Percentiles rank a stretch among this genome's conserved stretches.
These are phyloP conservation scores for Penaeus vannamei DNA, from an alignment of 1,140 invertebrate genomes.

Conservation along the genomic window DNA sequence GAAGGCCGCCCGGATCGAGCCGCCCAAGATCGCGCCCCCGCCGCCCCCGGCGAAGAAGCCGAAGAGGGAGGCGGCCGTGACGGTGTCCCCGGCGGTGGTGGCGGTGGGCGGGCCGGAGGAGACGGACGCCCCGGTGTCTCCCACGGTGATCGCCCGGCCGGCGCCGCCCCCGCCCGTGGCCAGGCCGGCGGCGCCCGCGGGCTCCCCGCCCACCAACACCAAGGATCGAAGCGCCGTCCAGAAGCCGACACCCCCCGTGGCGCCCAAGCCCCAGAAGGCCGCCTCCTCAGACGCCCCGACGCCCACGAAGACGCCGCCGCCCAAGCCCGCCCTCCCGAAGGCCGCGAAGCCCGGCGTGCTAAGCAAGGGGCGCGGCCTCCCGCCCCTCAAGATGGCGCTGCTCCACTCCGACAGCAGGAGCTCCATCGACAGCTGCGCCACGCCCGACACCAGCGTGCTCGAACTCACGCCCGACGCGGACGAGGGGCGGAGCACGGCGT, in stretches of 20 bases:
- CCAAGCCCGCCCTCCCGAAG: neutral
- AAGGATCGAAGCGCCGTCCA: too few species aligned
- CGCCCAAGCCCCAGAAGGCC: neutral
- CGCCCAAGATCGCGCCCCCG: conserved; percentile 16
- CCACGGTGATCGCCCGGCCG: too few species aligned
- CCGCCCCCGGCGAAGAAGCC: neutral
- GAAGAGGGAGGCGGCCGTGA: too few species aligned
- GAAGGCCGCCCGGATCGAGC: neutral
- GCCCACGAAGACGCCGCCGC: neutral
- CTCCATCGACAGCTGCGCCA: neutral
- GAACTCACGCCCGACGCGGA: neutral
- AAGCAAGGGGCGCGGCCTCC: neutral
- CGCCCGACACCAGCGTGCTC: neutral
- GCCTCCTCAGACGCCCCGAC: neutral
- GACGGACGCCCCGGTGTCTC: too few species aligned
- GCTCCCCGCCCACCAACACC: too few species aligned
- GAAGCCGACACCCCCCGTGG: conserved; percentile 3
- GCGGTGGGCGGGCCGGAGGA: too few species aligned
- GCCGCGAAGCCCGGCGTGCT: neutral
- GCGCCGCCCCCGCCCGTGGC: too few species aligned
- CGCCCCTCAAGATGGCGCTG: neutral
- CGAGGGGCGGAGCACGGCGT: neutral
- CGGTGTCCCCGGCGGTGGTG: too few species aligned
- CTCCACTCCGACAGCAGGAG: neutral
- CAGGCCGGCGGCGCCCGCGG: too few species aligned